A percentile compares a stretch with the other conserved stretches of the same genome.
phyloP scores from a whole-genome alignment of 1,140 invertebrate genomes.

The Diorhabda elongata region DNA sequence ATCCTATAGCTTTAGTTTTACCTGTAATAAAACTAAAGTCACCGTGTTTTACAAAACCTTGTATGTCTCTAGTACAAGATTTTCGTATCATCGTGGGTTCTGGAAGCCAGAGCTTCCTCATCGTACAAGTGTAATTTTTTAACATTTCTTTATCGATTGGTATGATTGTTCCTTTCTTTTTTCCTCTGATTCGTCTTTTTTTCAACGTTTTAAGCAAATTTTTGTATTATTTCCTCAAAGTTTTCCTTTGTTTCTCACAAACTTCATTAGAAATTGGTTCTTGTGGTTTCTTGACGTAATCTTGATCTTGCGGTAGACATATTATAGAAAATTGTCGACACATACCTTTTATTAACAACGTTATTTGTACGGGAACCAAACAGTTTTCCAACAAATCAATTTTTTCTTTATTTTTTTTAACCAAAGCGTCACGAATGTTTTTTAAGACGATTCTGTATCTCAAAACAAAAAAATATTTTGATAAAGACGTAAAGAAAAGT shows the following conservation, averaged over 20 bases:
- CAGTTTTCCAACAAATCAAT: slow-evolving; percentile 38
- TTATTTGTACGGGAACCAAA: slow-evolving; percentile 55
- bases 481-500: too few species aligned
- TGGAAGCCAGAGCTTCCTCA: slow-evolving; percentile 68
- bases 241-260: slow-evolving; percentile 55
- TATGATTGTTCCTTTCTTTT: slow-evolving; percentile 44
- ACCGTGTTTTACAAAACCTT: slow-evolving; percentile 69
- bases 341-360: slow-evolving; percentile 48
- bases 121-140: slow-evolving; percentile 55
- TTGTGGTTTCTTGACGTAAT: slow-evolving; percentile 53
- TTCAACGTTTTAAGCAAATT: slow-evolving; percentile 56
- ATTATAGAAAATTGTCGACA: slow-evolving; percentile 58
- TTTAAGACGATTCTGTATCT: too few species aligned
- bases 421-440: slow-evolving; percentile 17
- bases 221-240: slow-evolving; percentile 55
- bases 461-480: too few species aligned
- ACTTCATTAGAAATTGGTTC: slow-evolving; percentile 58
- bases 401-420: slow-evolving; percentile 17
- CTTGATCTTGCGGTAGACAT: slow-evolving; percentile 57
- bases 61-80: slow-evolving; percentile 60
- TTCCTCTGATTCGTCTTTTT: slow-evolving; percentile 53
- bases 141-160: slow-evolving; percentile 45
- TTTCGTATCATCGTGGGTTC: slow-evolving; percentile 55
- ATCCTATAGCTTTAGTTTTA: slow-evolving; percentile 64
- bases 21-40: slow-evolving; percentile 66